Base-by-base conservation (phyloP, 2,113 vertebrate species). In the Phocoena sinus region DNA sequence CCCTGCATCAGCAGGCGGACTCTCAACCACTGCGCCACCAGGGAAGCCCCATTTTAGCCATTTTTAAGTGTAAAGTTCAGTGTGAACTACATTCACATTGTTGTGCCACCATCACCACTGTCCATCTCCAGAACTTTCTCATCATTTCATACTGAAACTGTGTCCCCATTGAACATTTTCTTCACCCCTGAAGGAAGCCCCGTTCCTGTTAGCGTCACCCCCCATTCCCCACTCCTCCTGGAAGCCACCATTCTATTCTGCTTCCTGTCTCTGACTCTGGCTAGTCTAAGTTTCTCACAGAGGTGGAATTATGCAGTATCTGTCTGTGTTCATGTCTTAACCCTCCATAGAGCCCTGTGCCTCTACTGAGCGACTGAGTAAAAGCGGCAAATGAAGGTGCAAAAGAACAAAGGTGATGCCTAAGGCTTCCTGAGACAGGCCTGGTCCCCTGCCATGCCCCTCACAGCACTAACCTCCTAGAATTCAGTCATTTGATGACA, bases 211-310 rank as follows among this genome's bases (percentile, higher is more conserved):
- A 65, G 31, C 36, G 0, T 26, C 47, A 4, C 18, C 50, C 8
- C 36, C 31, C n/a, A 6, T 3, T 1, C 26, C 23, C 2, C 20
- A 7, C 60, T 15, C 0, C 15, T 5, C 41, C 65, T 2, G 12
- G 38, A 31, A 23, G 23, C 33, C 33, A 10, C 41, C 4, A 1
- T 23, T 4, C 56, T 36, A 0, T 20, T 5, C 62, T 21, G 1
- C 18, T 2, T 21, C 73, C 8, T 41, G 26, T 26, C 36, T 15
- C 0, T 20, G 41, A 33, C 20, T 25, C 13, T 36, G 47, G 76
- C 62, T 18, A 0, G 21, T 63, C 23, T 26, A n/a, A 1, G 53
- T 6, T 33, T 53, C 2, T 6, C 47, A 5, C 8, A 3, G 3
- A 70, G 28, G 28, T 60, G 9, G 21, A 26, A 13, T 23, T 9